Base-by-base conservation (phyloP, 2,888 invertebrate species). In the Pachycephus smyrnensis region DNA sequence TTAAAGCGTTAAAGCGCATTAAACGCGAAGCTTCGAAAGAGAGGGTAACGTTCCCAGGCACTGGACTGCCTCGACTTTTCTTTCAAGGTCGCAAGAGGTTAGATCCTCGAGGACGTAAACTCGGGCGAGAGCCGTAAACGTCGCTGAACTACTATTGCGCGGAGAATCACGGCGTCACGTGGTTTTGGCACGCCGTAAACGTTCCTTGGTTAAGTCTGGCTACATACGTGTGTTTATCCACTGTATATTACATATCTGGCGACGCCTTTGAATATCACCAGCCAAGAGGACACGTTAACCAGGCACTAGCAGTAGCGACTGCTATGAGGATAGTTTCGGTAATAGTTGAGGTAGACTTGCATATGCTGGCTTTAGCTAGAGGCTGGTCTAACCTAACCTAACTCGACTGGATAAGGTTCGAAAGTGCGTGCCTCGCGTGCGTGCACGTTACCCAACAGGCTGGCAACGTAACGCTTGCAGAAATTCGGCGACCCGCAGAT, bases 81-180 rank as follows among this genome's bases (percentile, higher is more conserved):
- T 6, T 9, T 12, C 71, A 71, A 71, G 71, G 31, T 33, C 71
- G 71, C 31, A 9, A 71, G 71, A 31, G 71, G 71, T 71, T 33
- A 71, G 71, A 33, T 15, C 30, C 74, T 35, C 73, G n/a, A 12
- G 3, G 23, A 35, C 36, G 74, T n/a, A 35, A 74, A 74, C 36
- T 23, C 74, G 36, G 23, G 30, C 12, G 33, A 11, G 6, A 31
- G 71, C 71, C 33, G 71, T 71, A 3, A 71, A 71, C 71, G 31
- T 31, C 71, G 71, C 31, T 30, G 15, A 69, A 15, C 33, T 15
- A 33, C 33, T 33, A 33, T 32, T 31, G 71, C 71, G 71, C 33
- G 71, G 71, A 30, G 71, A 71, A 32, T 31, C 71, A 71, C 71
- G 31, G 32, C 12, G 71, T 71, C 71, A 71, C 71, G 4, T 71